A percentile compares a stretch with the other conserved stretches of the same genome.
phyloP scores from a whole-genome alignment of 2,888 invertebrate genomes.

The Drosophila lutescens region DNA sequence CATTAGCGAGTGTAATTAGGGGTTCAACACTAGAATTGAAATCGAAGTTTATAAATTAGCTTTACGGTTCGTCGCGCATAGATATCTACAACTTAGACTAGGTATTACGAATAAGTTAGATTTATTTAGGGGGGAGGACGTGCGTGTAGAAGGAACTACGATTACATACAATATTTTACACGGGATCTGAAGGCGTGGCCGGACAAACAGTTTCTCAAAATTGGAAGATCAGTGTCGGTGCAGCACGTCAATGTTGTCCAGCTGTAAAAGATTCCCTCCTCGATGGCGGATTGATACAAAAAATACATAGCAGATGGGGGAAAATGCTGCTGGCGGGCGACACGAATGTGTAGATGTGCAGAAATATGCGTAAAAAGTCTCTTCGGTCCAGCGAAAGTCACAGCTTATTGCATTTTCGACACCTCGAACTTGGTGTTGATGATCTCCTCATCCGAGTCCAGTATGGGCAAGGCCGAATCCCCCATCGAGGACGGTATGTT shows the following conservation, averaged over 20 bases:
- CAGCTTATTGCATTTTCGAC: slow-evolving; percentile 92
- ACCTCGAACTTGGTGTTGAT: slow-evolving; percentile 94
- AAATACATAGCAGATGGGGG: slow-evolving; percentile 26
- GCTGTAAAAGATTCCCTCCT: slow-evolving; percentile 37
- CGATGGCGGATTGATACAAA: slow-evolving; percentile 18
- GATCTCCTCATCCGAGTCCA: slow-evolving; percentile 93
- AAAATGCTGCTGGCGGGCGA: slow-evolving; percentile 11
- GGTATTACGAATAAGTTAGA: slow-evolving; percentile 64
- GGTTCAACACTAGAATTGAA: slow-evolving; percentile 33
- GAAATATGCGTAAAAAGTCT: slow-evolving; percentile 37
- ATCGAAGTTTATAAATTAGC: slow-evolving; percentile 25
- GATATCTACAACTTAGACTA: slow-evolving; percentile 74
- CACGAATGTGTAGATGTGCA: slow-evolving; percentile 27
- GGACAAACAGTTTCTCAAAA: background rate
- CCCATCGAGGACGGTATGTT: slow-evolving; percentile 92
- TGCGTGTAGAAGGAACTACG: slow-evolving; percentile 48
- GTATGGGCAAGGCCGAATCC: slow-evolving; percentile 88
- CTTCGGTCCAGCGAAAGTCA: slow-evolving; percentile 40
- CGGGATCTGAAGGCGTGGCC: slow-evolving; percentile 31
- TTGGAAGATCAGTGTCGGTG: slow-evolving; percentile 10
- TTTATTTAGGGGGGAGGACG: slow-evolving; percentile 55
- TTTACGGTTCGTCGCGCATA: slow-evolving; percentile 39
- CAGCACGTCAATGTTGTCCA: slow-evolving; percentile 40
- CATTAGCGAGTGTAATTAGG: slow-evolving; percentile 17
- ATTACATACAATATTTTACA: slow-evolving; percentile 75